Evolutionary conservation across 2,888 invertebrate species (phyloP).

Genomic region (Panopea generosa): DNA sequence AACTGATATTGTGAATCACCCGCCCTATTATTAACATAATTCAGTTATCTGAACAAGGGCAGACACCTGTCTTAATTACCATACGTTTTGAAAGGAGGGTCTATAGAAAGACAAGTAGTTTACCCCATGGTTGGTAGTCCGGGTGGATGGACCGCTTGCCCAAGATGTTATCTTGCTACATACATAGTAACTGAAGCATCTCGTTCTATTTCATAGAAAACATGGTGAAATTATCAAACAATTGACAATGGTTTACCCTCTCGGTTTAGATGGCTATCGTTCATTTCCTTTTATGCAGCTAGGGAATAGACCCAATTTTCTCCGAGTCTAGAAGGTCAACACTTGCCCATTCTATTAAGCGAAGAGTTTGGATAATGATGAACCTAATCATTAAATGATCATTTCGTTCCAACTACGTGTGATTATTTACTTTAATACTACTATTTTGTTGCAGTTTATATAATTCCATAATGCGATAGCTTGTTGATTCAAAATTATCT

Average conservation of each 20-base stretch:
- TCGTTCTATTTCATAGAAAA: slow-evolving; percentile 55
- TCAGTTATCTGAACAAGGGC: slow-evolving; percentile 36
- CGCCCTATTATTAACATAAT: slow-evolving; percentile 53
- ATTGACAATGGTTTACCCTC: slow-evolving; percentile 61
- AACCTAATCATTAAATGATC: slow-evolving; percentile 58
- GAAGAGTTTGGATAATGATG: slow-evolving; percentile 54
- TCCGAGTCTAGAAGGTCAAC: slow-evolving; percentile 56
- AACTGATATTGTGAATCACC: slow-evolving; percentile 47
- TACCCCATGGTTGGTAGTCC: slow-evolving; percentile 51
- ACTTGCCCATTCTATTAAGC: slow-evolving; percentile 44
- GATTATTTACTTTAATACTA: slow-evolving; percentile 29
- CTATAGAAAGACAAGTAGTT: slow-evolving; percentile 38
- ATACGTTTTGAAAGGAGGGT: slow-evolving; percentile 25
- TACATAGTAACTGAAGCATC: slow-evolving; percentile 66
- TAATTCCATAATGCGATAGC: not conserved
- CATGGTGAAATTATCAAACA: slow-evolving; percentile 61
- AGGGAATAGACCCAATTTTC: slow-evolving; percentile 57
- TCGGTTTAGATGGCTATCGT: slow-evolving; percentile 55
- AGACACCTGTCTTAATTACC: slow-evolving; percentile 61
- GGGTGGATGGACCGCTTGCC: slow-evolving; percentile 48
- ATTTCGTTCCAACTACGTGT: slow-evolving; percentile 36
- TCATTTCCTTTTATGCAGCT: slow-evolving; percentile 60
- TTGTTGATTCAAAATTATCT: no score
- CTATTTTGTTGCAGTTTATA: slow-evolving; percentile 20
- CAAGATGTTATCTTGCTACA: slow-evolving; percentile 60